Conservation (phyloP, 2,113 vertebrate genomes). For the Reinhardtius hippoglossoides region DNA sequence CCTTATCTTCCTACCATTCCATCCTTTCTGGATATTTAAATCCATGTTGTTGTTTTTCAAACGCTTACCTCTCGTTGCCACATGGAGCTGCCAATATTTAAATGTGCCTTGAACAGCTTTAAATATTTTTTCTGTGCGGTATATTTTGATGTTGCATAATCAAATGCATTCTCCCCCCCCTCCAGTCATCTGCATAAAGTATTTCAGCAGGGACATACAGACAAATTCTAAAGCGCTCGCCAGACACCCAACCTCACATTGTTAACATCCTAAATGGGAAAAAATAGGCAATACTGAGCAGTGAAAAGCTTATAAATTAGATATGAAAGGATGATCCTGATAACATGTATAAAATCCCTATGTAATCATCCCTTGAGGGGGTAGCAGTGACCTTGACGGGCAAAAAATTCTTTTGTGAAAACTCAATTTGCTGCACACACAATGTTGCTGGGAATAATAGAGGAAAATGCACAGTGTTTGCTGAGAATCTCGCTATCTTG, state of each 20-base stretch:
- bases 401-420: conserved; percentile 38
- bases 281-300: conserved; percentile 25
- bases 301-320: conserved; percentile 38
- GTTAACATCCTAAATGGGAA: conserved; percentile 9
- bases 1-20: neutral
- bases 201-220: conserved; percentile 32
- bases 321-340: conserved; percentile 46
- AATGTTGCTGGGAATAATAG: conserved; percentile 27
- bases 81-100: neutral
- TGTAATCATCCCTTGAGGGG: conserved; percentile 40
- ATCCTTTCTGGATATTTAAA: conserved; percentile 24
- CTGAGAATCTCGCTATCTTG: neutral
- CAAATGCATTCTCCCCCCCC: conserved; percentile 15
- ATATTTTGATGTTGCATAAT: conserved; percentile 29
- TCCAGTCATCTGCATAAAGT: conserved; percentile 34
- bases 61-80: neutral
- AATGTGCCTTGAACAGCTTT: conserved; percentile 20
- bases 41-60: neutral
- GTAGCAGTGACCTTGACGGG: conserved; percentile 40
- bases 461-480: conserved; percentile 17
- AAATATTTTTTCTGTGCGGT: conserved; percentile 13
- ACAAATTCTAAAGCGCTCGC: neutral
- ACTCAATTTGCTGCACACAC: conserved; percentile 37
- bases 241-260: neutral
- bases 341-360: conserved; percentile 29